Evolutionary conservation across 2,797 vertebrate genomes (phyloP).

Genomic region (Cyprinella venusta): DNA sequence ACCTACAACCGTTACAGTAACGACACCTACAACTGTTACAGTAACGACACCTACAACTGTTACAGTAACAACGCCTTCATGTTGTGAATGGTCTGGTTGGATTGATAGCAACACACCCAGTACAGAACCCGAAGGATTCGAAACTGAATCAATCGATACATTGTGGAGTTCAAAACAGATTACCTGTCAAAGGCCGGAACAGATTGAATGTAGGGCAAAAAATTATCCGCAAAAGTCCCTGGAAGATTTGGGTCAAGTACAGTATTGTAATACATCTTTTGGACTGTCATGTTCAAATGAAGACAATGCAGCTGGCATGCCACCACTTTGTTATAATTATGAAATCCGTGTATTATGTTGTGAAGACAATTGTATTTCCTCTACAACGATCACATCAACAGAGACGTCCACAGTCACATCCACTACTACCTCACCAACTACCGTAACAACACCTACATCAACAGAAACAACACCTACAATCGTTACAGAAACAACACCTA

Average conservation of each 20-base stretch:
- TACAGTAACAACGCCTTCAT: not conserved
- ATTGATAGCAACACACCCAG: conserved; percentile 68
- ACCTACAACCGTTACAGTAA: too few relatives aligned
- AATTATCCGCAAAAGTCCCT: conserved; percentile 56
- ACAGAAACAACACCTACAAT: not conserved
- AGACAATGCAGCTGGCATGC: conserved; percentile 65
- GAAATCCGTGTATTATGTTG: conserved; percentile 69
- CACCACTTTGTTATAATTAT: conserved; percentile 64
- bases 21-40: not conserved
- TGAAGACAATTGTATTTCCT: not conserved
- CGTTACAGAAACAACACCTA: not conserved
- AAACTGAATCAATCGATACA: conserved; percentile 76
- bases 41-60: not conserved
- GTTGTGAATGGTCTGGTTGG: conserved; percentile 81
- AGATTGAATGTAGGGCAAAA: conserved; percentile 78
- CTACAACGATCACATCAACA: not conserved
- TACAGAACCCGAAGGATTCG: conserved; percentile 68
- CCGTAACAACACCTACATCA: not conserved
- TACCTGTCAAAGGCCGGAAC: conserved; percentile 68
- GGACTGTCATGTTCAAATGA: conserved; percentile 76
- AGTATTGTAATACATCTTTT: conserved; percentile 70
- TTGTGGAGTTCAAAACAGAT: conserved; percentile 69
- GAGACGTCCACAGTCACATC: too few relatives aligned
- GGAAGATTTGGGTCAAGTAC: conserved; percentile 65
- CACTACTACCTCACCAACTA: too few relatives aligned